A percentile compares a stretch with the other conserved stretches of the same genome.
These are phyloP conservation scores for Aphelenchoides avenae DNA, from an alignment of 1,140 invertebrate species.

Conservation along the genomic window DNA sequence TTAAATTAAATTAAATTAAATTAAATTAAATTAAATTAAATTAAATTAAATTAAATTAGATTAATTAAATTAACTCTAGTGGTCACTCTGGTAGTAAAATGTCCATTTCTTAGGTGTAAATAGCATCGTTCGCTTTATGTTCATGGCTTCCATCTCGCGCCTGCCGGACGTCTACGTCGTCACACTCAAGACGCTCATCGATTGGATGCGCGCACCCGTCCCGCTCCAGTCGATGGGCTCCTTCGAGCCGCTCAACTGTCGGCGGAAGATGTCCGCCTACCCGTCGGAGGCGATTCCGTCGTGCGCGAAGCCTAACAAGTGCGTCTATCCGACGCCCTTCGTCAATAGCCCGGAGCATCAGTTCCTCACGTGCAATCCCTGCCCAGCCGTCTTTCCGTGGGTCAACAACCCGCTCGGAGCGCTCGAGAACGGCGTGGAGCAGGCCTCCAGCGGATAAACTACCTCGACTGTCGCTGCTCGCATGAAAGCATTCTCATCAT, in stretches of 20 bases:
- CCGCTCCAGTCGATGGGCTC: conserved; percentile 18
- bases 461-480: too few species aligned
- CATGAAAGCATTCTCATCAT: too few species aligned
- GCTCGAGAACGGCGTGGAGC: too few species aligned
- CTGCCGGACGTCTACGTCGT: conserved; percentile 46
- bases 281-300: not conserved
- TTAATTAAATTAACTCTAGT: not conserved
- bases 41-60: too few species aligned
- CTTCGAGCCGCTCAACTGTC: conserved; percentile 1
- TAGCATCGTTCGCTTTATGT: not conserved
- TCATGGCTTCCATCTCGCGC: not conserved
- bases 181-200: conserved; percentile 33
- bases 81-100: not conserved
- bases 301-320: conserved; percentile 33
- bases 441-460: too few species aligned
- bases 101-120: conserved; percentile 1
- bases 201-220: conserved; percentile 46
- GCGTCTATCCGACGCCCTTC: conserved; percentile 29
- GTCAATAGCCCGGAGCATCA: conserved; percentile 20
- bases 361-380: conserved; percentile 31
- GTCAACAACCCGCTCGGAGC: conserved; percentile 27
- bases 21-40: not conserved
- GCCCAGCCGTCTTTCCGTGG: conserved; percentile 33
- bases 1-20: too few species aligned
- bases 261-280: conserved; percentile 6